Percentiles rank a stretch among this genome's conserved stretches.
phyloP scores from a whole-genome alignment of 2,113 vertebrate species.

The Engraulis encrasicolus region DNA sequence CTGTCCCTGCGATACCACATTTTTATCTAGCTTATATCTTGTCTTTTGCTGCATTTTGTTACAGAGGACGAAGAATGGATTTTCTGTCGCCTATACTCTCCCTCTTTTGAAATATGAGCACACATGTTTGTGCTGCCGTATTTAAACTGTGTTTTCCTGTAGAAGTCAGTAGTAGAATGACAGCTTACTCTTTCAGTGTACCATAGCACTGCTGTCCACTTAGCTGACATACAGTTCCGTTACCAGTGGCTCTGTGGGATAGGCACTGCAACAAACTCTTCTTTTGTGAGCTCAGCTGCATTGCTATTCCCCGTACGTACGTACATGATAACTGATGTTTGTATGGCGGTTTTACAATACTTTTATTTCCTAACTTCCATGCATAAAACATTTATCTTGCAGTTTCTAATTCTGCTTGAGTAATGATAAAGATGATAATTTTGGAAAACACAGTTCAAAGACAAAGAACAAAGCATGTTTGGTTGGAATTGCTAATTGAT shows the following conservation, averaged over 20 bases:
- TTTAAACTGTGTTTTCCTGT: conserved; percentile 72
- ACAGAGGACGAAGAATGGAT: conserved; percentile 14
- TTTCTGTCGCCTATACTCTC: neutral
- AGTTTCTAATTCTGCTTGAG: neutral
- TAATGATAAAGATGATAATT: neutral
- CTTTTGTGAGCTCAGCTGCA: neutral
- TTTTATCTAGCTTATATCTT: conserved; percentile 18
- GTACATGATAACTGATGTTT: neutral
- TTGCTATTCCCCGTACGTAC: neutral
- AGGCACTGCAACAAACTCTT: neutral
- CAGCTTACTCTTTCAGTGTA: conserved; percentile 2
- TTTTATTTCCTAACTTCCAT: neutral
- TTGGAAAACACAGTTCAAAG: neutral
- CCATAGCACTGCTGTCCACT: neutral
- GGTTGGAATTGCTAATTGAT: neutral
- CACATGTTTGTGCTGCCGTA: conserved; percentile 61
- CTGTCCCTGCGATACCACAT: conserved; percentile 15
- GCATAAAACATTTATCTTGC: neutral
- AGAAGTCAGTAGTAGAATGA: conserved; percentile 32
- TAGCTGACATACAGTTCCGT: neutral
- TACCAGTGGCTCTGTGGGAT: neutral
- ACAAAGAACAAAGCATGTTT: conserved; percentile 13
- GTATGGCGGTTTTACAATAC: neutral
- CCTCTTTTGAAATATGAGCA: conserved; percentile 67
- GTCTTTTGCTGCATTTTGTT: conserved; percentile 45